These are phyloP conservation scores for Macrotrachela quadricornifera DNA, from an alignment of 1,140 invertebrate genomes.

Conservation along the genomic window DNA sequence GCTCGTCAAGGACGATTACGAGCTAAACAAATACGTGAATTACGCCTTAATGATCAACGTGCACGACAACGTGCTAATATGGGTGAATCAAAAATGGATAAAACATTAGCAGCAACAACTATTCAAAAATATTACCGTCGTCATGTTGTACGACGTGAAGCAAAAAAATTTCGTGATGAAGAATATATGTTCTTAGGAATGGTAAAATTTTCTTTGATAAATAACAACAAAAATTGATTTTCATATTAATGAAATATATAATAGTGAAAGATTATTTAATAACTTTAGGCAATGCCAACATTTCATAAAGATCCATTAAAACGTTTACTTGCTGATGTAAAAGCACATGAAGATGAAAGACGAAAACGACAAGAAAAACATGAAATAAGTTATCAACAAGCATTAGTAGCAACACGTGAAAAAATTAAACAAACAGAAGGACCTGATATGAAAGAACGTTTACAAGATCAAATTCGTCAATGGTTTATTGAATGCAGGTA, in stretches of 20 bases:
- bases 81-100: conserved; percentile 22
- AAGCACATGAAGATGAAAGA: conserved; percentile 15
- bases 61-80: conserved; percentile 17
- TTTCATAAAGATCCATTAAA: too few species aligned
- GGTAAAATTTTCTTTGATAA: conserved; percentile 15
- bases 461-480: conserved; percentile 51
- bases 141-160: conserved; percentile 22
- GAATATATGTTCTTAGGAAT: conserved; percentile 66
- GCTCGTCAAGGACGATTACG: conserved; percentile 56
- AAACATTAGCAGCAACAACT: conserved; percentile 22
- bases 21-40: conserved; percentile 56
- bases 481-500: conserved; percentile 45
- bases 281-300: too few species aligned
- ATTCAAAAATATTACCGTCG: conserved; percentile 28
- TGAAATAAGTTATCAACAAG: conserved; percentile 41
- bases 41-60: conserved; percentile 10
- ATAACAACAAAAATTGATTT: too few species aligned
- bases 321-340: too few species aligned
- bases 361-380: conserved; percentile 29
- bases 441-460: conserved; percentile 45
- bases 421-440: conserved; percentile 31
- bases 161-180: conserved; percentile 30
- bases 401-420: conserved; percentile 28
- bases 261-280: too few species aligned
- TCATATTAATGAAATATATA: too few species aligned